Evolutionary conservation across 2,113 vertebrate genomes (phyloP), one percentile per base, ranked within the genome.

Genomic region (Cnemophilus loriae): DNA sequence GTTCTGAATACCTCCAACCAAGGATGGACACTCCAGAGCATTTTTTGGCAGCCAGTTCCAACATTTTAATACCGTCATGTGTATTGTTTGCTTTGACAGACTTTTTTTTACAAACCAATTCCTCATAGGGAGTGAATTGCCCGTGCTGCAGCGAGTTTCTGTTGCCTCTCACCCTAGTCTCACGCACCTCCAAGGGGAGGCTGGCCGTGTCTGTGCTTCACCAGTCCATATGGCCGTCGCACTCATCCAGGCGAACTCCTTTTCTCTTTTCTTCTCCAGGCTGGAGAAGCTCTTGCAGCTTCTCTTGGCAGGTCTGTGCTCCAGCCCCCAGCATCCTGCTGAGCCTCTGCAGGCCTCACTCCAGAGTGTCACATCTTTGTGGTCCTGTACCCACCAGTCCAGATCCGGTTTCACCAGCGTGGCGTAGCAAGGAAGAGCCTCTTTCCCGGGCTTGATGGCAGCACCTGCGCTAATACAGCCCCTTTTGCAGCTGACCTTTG

Each of bases 221-320:
- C 42, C 55, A 26, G 50, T 35, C 49, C 49, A 3, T 19, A 3
- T 2, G 9, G 49, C 33, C 6, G 3, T 33, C 1, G 1, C 37
- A 5, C 16, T 69, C 42, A 27, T 21, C 27, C n/a, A 13, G 9
- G 71, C 2, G 1, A 52, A 41, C 42, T 57, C 39, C 14, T 86
- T 63, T 60, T 52, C n/a, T 26, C 44, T 76, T 59, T 42, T 67
- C 53, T 75, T 46, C 75, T 75, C 49, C 12, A 35, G 61, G 68
- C 74, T 80, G 67, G 30, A 69, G 61, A 52, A 56, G 70, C 61
- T 57, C 63, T 46, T 13, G 55, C 50, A 52, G 24, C 56, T 63
- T 87, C 56, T 69, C 42, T 33, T 1, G 4, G 16, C 17, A 44
- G 33, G 23, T 35, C 14, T 22, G 13, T 57, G 33, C 63, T 63